Base-by-base conservation (phyloP, 2,113 vertebrate genomes). In the Vanacampus margaritifer region DNA sequence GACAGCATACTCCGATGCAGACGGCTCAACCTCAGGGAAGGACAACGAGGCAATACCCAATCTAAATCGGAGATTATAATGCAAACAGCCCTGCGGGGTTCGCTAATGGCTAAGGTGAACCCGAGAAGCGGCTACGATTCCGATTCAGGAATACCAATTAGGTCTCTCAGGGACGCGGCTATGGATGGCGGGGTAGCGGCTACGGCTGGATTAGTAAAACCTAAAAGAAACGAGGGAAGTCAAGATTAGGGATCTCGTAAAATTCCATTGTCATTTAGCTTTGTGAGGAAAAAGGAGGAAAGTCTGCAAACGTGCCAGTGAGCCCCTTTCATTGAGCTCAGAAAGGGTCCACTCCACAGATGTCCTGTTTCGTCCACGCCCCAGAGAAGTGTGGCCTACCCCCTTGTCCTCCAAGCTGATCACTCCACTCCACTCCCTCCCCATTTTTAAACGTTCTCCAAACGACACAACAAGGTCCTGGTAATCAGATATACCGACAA, bases 91-190 rank as follows among this genome's bases (percentile, higher is more conserved):
- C 82, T 79, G 79, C 67, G 83, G 83, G 82, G 76, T 80, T 82
- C 86, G 66, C 83, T 91, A 91, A 91, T 88, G 85, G 88, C 85
- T 86, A 84, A 91, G 88, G 88, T 90, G 87, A 89, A 88, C 81
- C 83, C 64, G 79, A 82, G 87, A 89, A 80, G 79, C 79, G 43
- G 88, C 84, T 78, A 57, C 69, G 69, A 69, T 71, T 75, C 80
- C 50, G 77, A 75, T 83, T 81, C 73, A 28, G 70, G 89, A 90
- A 91, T 91, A 90, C 86, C 87, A 89, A 91, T 87, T 80, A 87
- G 84, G 83, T 82, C 79, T 87, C 83, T 79, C 75, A 77, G 85
- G 86, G 83, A 89, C 76, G 65, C 61, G 72, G 73, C 83, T 83
- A 82, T 68, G 77, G 78, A 68, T 70, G 65, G 66, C 75, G 83